Base-by-base conservation (phyloP, 2,888 invertebrate genomes). In the Cordylochernes scorpioides region DNA sequence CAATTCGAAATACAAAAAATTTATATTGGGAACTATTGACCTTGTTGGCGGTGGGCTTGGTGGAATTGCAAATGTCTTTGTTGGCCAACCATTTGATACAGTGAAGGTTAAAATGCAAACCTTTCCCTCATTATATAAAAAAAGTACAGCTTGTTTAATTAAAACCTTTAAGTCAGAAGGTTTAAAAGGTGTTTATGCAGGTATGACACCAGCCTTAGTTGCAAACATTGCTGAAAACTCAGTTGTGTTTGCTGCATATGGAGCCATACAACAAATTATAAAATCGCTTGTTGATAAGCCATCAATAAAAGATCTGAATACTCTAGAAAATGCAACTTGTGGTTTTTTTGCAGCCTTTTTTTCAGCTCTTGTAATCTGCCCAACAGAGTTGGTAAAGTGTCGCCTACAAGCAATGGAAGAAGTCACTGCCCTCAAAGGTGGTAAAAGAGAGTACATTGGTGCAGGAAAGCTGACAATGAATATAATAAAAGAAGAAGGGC, bases 41-140 rank as follows among this genome's bases (percentile, higher is more conserved):
- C 73, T 80, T 45, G 58, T 64, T n/a, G 71, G 71, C 36, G 80
- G 80, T 38, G 75, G 43, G 42, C 27, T 45, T 84, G 94, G 88
- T 47, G 94, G 88, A 15, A 61, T 71, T 25, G 80, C 84, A 3
- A 66, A 74, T 25, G 91, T 94, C 3, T 84, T 84, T 55, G 80
- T 88, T 4, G 94, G 94, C 1, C 97, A 97, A 52, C 91, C 94
- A 3, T 54, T 97, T 44, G 97, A 97, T 50, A 97, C 94, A 5
- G 74, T 97, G 1, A 97, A 97, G 64, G 94, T 97, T 15, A 97
- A 97, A 58, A 77, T 94, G 71, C 94, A 97, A 58, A 82, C 94
- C 24, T 97, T 88, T 51, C 91, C 94, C 0, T 58, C 65, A 6
- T 49, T 80, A 24, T 91, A 97, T 52, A 66, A 63, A 39, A 73